A percentile compares a stretch with the other conserved stretches of the same genome.
phyloP scores from a whole-genome alignment of 2,797 vertebrate genomes.

The Pristis pectinata region DNA sequence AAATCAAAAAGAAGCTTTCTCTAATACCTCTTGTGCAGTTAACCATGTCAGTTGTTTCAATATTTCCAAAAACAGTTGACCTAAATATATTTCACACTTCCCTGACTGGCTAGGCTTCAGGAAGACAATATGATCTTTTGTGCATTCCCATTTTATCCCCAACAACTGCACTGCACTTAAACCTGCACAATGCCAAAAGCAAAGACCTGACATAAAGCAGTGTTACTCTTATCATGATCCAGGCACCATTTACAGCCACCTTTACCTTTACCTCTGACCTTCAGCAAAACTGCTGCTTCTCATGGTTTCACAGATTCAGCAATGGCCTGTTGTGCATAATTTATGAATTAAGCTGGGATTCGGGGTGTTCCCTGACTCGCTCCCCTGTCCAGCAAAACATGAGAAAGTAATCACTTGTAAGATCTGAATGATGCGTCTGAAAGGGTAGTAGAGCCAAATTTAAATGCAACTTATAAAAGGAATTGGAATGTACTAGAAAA shows the following conservation, averaged over 20 bases:
- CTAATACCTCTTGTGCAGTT: conserved; percentile 2
- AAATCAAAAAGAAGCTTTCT: not conserved
- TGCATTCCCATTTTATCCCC: not conserved
- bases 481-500: not conserved
- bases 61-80: not conserved
- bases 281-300: not conserved
- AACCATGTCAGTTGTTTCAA: not conserved
- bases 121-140: not conserved
- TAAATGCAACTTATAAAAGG: not conserved
- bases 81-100: not conserved
- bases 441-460: not conserved
- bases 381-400: not conserved
- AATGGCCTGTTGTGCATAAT: not conserved
- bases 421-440: not conserved
- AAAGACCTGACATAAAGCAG: not conserved
- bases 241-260: not conserved
- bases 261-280: not conserved
- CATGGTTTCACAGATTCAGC: not conserved
- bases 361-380: not conserved
- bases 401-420: not conserved
- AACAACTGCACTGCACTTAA: not conserved
- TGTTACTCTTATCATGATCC: not conserved
- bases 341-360: not conserved
- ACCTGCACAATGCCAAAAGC: not conserved
- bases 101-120: not conserved